Percentiles rank a stretch among this genome's conserved stretches.
phyloP scores from a whole-genome alignment of 2,888 invertebrate genomes.

The Drosophila nr. perissopoda region DNA sequence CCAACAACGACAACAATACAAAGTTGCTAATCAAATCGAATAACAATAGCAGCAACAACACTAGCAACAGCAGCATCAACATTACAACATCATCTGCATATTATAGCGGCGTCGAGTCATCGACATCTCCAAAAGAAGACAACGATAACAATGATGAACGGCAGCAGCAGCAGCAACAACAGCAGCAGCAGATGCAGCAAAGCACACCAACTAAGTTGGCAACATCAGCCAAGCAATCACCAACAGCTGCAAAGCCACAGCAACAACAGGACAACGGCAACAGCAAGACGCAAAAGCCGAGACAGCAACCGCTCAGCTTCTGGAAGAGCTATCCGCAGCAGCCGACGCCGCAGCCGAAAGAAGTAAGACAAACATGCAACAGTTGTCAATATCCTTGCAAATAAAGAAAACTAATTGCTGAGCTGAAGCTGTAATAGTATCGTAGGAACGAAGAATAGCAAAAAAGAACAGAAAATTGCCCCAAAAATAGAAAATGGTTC shows the following conservation, averaged over 20 bases:
- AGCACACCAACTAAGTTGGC: neutral
- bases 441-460: neutral
- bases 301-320: conserved; percentile 65
- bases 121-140: conserved; percentile 10
- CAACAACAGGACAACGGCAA: conserved; percentile 2
- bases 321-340: conserved; percentile 72
- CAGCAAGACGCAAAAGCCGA: conserved; percentile 40
- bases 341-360: conserved; percentile 65
- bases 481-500: neutral
- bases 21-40: conserved; percentile 29
- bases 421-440: neutral
- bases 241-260: conserved; percentile 4
- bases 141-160: conserved; percentile 9
- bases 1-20: conserved; percentile 34
- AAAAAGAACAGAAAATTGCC: neutral
- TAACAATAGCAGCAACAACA: conserved; percentile 15
- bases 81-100: conserved; percentile 33
- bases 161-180: conserved; percentile 13
- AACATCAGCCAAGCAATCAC: conserved; percentile 13
- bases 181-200: conserved; percentile 6
- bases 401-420: neutral
- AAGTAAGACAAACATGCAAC: conserved; percentile 48
- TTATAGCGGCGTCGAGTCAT: conserved; percentile 57
- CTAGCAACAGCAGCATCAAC: conserved; percentile 41
- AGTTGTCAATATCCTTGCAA: neutral